Evolutionary conservation across 2,797 vertebrate genomes (phyloP), one percentile per base, ranked within the genome.

Genomic region (Rhinogobio ventralis): DNA sequence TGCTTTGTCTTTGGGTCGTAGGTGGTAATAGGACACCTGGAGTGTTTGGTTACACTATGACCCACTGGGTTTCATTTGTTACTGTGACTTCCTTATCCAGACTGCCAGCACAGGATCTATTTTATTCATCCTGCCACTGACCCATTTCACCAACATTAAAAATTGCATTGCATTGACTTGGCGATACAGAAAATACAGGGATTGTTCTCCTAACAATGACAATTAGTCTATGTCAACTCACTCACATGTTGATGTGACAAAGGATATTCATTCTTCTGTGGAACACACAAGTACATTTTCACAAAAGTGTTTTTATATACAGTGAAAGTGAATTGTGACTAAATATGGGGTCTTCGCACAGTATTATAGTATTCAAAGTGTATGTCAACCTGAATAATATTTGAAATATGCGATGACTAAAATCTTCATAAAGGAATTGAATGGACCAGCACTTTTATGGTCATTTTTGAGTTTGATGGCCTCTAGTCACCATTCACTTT

Each of bases 11-110:
- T 75, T 83, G 79, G 53, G 46, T 72, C 57, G 2, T 78, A 57
- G 73, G 42, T 45, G 86, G 94, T 91, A 95, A 95, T 86, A 13
- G 83, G 92, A 94, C 72, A 92, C 85, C 62, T 69, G 25, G 7
- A 78, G 69, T 90, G 87, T 95, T 92, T 60, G 89, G 92, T 95
- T 95, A 91, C 94, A 85, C 88, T 49, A 87, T 87, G 91, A 91
- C 92, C 90, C 85, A 91, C 85, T 81, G 88, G 85, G 84, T 86
- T 82, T 69, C 64, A 80, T 74, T 57, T 30, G 62, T 80, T 86
- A 79, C 67, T 64, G 87, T 83, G 88, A 53, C 77, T 90, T 89
- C 89, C 87, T 87, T 87, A 88, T 86, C 86, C 83, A 64, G 62
- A 64, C 53, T 51, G 46, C 76, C 85, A 45, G 71, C 49, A 46